A percentile compares a stretch with the other conserved stretches of the same genome.
Evolutionary conservation across 2,113 vertebrate species (phyloP).

Genomic region (Corydoras maculifer): DNA sequence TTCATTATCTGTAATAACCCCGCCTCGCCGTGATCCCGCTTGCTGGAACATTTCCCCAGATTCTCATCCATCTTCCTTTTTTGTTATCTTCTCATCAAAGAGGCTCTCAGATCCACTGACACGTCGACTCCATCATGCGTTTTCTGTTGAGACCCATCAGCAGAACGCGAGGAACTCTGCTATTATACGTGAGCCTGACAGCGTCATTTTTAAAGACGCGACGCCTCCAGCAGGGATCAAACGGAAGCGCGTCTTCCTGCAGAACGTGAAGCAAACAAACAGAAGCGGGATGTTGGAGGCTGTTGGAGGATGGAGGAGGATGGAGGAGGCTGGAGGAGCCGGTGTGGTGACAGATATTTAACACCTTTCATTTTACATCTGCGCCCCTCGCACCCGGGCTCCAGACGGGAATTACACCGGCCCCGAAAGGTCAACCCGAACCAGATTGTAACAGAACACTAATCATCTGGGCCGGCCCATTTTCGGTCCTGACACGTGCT

Average conservation of each 20-base stretch:
- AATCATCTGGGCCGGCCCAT: slow-evolving; percentile 59
- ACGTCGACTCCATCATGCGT: slow-evolving; percentile 12
- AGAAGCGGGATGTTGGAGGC: slow-evolving; percentile 22
- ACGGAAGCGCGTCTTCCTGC: slow-evolving; percentile 28
- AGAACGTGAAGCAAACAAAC: slow-evolving; percentile 35
- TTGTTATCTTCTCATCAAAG: slow-evolving; percentile 18
- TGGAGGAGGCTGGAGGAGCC: slow-evolving; percentile 20
- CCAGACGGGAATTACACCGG: slow-evolving; percentile 44
- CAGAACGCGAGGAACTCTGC: slow-evolving; percentile 13
- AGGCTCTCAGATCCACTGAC: not conserved
- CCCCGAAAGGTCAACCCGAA: slow-evolving; percentile 60
- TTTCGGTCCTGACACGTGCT: slow-evolving; percentile 49
- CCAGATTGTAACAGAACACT: slow-evolving; percentile 53
- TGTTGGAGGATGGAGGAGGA: slow-evolving; percentile 25
- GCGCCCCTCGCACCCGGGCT: slow-evolving; percentile 40
- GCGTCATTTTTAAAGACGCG: slow-evolving; percentile 6
- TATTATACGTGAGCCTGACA: slow-evolving; percentile 23
- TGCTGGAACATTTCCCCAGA: not conserved
- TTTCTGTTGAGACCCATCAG: not conserved
- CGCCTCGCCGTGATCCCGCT: not conserved
- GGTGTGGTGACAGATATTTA: slow-evolving; percentile 39
- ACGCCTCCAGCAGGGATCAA: slow-evolving; percentile 20
- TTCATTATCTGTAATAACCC: too few relatives aligned
- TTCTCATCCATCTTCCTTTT: not conserved
- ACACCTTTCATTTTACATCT: slow-evolving; percentile 40